These are phyloP conservation scores for Hydrochoerus hydrochaeris DNA, from an alignment of 2,113 vertebrate species.

Conservation along the genomic window DNA sequence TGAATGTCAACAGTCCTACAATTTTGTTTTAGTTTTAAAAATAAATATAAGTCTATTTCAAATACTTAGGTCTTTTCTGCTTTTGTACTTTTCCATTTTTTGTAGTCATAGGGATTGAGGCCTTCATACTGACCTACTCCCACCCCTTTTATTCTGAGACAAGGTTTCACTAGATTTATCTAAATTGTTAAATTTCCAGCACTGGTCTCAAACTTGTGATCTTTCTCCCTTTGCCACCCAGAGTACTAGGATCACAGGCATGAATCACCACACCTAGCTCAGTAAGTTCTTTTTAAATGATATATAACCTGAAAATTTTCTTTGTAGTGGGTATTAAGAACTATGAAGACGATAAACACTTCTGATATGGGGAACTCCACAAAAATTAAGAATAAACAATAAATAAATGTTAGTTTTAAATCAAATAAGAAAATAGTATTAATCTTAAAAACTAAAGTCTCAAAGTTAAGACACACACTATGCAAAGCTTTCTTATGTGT, in stretches of 20 bases:
- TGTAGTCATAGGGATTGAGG: background rate
- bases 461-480: background rate
- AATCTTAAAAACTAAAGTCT: background rate
- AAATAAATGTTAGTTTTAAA: constrained; percentile 18
- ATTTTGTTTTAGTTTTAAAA: background rate
- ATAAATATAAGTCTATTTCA: background rate
- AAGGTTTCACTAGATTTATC: background rate
- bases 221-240: background rate
- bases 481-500: background rate
- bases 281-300: background rate
- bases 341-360: constrained; percentile 18
- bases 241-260: background rate
- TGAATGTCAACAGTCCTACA: background rate
- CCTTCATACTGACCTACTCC: background rate
- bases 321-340: constrained; percentile 17
- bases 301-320: background rate
- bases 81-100: background rate
- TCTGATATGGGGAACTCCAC: background rate
- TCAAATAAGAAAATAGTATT: background rate
- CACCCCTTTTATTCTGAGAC: background rate
- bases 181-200: background rate
- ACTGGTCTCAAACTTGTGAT: background rate
- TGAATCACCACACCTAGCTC: background rate
- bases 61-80: background rate
- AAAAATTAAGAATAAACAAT: constrained; percentile 41